A percentile compares a stretch with the other conserved stretches of the same genome.
Evolutionary conservation across 2,797 vertebrate species (phyloP).

Genomic region (Xiphorhynchus erythropygius): DNA sequence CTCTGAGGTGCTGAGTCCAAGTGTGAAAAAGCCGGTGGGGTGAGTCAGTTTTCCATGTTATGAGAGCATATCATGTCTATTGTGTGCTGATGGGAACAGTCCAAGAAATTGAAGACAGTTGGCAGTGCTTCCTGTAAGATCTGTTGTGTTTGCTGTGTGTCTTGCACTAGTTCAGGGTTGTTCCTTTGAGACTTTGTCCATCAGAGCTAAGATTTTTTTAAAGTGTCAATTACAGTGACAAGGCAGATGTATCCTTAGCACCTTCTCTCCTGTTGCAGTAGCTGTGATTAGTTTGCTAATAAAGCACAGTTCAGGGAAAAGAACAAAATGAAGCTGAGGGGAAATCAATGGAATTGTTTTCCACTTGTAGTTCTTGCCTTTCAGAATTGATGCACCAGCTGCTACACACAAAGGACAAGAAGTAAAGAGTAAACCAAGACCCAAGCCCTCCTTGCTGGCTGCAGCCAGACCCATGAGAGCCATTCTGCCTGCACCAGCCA

Average conservation of each 20-base stretch:
- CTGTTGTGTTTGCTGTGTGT: neutral
- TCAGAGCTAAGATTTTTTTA: neutral
- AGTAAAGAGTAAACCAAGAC: slow-evolving; percentile 72
- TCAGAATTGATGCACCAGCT: slow-evolving; percentile 65
- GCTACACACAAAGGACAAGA: slow-evolving; percentile 71
- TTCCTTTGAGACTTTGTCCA: neutral
- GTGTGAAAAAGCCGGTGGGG: slow-evolving; percentile 70
- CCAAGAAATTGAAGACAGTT: neutral
- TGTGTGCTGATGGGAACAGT: neutral
- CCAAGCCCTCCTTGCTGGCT: slow-evolving; percentile 74
- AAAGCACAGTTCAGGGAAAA: neutral
- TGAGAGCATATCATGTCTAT: neutral
- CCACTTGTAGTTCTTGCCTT: slow-evolving; percentile 8
- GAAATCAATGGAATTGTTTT: neutral
- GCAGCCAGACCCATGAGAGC: slow-evolving; percentile 85
- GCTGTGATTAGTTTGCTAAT: neutral
- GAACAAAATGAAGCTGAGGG: neutral
- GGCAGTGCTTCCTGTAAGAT: neutral
- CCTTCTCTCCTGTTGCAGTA: neutral
- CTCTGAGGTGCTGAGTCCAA: slow-evolving; percentile 39
- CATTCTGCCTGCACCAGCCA: slow-evolving; percentile 83
- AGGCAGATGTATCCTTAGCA: neutral
- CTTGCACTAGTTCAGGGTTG: neutral
- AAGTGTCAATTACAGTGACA: neutral
- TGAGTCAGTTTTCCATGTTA: slow-evolving; percentile 56